These are phyloP conservation scores for Elysia crispata DNA, from an alignment of 2,888 invertebrate genomes.

Conservation along the genomic window DNA sequence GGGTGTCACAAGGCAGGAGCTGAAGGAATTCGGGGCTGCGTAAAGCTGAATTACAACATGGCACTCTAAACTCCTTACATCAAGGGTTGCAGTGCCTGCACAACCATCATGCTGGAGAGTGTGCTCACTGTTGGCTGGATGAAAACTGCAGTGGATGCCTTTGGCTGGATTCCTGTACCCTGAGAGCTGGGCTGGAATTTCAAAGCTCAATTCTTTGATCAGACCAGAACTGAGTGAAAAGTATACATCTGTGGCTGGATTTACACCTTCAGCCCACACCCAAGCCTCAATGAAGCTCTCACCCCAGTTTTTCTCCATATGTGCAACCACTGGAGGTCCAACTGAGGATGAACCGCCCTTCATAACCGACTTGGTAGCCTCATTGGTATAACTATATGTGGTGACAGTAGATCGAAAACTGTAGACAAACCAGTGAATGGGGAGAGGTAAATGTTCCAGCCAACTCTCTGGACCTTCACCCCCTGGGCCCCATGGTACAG, in stretches of 20 bases:
- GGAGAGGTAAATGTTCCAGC: conserved; percentile 61
- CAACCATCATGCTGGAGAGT: conserved; percentile 57
- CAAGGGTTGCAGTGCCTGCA: conserved; percentile 54
- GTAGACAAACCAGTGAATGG: conserved; percentile 70
- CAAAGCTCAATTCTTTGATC: conserved; percentile 54
- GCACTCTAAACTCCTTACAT: conserved; percentile 50
- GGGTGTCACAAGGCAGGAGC: conserved; percentile 65
- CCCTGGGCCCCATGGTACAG: conserved; percentile 58
- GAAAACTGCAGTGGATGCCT: conserved; percentile 56
- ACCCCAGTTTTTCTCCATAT: conserved; percentile 71
- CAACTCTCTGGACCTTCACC: conserved; percentile 66
- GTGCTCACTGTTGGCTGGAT: conserved; percentile 60
- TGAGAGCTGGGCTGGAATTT: conserved; percentile 61
- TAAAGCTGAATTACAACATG: conserved; percentile 52
- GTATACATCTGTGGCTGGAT: conserved; percentile 49
- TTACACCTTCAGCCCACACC: conserved; percentile 67
- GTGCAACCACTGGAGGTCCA: conserved; percentile 54
- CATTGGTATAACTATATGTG: conserved; percentile 55
- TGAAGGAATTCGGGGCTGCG: conserved; percentile 54
- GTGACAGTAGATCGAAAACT: conserved; percentile 60
- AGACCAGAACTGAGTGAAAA: conserved; percentile 64
- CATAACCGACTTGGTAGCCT: conserved; percentile 17
- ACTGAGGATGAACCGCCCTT: conserved; percentile 47
- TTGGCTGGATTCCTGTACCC: conserved; percentile 64
- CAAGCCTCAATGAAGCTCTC: conserved; percentile 66